Percentiles rank a stretch among this genome's conserved stretches.
Conservation (phyloP, 2,797 vertebrate species). For the Sebastes steindachneri region DNA sequence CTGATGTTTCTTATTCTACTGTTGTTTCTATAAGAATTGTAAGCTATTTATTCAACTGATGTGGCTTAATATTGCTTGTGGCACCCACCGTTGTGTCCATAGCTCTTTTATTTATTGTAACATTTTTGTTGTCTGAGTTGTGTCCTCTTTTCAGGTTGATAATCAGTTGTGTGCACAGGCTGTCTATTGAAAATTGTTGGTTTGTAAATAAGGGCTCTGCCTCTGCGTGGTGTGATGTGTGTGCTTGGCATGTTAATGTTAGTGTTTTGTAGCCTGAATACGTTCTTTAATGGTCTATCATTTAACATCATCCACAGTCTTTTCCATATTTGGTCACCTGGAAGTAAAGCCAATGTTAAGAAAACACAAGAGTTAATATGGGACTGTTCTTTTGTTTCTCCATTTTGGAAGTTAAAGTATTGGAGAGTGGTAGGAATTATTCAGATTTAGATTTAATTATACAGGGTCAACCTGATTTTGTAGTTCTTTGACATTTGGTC, state of each 20-base stretch:
- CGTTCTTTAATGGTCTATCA: not conserved
- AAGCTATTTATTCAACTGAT: not conserved
- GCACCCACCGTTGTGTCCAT: not conserved
- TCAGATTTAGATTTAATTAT: not conserved
- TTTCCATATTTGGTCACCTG: too few relatives aligned
- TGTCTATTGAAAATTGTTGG: not conserved
- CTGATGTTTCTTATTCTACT: not conserved
- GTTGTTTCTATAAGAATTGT: not conserved
- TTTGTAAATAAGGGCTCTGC: not conserved
- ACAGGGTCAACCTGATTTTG: not conserved
- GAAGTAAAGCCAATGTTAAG: too few relatives aligned
- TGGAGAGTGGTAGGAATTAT: not conserved
- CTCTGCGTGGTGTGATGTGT: too few relatives aligned
- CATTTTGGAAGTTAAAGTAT: not conserved
- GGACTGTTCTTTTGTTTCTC: too few relatives aligned
- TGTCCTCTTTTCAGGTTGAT: not conserved
- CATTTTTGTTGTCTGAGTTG: not conserved
- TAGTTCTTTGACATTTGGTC: not conserved
- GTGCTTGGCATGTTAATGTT: too few relatives aligned
- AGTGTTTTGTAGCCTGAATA: not conserved
- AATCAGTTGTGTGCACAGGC: not conserved
- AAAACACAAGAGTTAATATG: too few relatives aligned
- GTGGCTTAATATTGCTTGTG: not conserved
- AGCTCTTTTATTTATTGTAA: not conserved
- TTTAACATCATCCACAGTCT: not conserved